These are phyloP conservation scores for Lophotriccus pileatus DNA, from an alignment of 2,797 vertebrate genomes.

Conservation along the genomic window DNA sequence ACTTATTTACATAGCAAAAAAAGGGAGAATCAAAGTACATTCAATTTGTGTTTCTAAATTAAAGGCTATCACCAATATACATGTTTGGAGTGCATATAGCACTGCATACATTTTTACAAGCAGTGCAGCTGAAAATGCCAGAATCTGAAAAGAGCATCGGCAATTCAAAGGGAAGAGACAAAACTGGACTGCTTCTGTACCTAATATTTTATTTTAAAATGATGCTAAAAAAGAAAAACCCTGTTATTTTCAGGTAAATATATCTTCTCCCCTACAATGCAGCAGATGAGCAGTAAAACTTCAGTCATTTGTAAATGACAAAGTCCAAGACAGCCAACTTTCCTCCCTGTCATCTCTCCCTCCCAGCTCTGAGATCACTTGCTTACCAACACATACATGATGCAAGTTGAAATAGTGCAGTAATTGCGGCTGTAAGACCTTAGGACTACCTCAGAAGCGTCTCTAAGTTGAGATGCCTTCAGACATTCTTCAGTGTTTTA, in stretches of 20 bases:
- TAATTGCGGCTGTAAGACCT: background rate
- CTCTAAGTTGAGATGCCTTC: background rate
- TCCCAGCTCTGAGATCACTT: rapidly evolving
- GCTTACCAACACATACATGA: background rate
- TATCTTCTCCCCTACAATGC: background rate
- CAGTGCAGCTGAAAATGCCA: background rate
- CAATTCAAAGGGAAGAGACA: background rate
- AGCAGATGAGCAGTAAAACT: background rate
- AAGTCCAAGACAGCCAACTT: background rate
- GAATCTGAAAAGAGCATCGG: background rate
- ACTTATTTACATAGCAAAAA: background rate
- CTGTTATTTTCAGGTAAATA: background rate
- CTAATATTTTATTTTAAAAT: background rate
- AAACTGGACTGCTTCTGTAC: background rate
- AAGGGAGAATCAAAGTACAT: background rate
- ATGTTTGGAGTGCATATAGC: rapidly evolving
- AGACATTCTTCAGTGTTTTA: background rate
- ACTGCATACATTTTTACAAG: background rate
- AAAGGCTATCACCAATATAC: background rate
- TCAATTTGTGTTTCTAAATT: background rate
- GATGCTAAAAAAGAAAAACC: background rate
- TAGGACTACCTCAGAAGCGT: background rate
- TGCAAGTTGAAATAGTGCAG: background rate
- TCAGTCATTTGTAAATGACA: background rate
- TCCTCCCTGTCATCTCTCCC: background rate